Percentiles rank a stretch among this genome's conserved stretches.
These are phyloP conservation scores for Ellobius talpinus DNA, from an alignment of 2,113 vertebrate genomes.

Conservation along the genomic window DNA sequence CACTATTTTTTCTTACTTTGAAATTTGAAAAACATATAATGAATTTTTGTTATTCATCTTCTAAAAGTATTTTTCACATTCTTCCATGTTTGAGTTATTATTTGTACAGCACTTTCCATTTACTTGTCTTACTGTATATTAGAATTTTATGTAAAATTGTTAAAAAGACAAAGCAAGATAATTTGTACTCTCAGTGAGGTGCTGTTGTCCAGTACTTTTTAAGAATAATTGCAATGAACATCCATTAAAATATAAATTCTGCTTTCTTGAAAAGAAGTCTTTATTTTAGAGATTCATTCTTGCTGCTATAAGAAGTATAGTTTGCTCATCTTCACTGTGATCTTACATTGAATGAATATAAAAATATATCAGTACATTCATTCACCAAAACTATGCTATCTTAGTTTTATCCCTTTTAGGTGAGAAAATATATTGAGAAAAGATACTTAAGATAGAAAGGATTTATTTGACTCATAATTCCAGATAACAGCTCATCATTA, in stretches of 20 bases:
- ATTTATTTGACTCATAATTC: background rate
- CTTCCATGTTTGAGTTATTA: background rate
- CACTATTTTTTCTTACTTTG: conserved; percentile 27
- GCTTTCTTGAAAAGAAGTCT: background rate
- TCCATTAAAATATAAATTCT: background rate
- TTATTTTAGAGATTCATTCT: background rate
- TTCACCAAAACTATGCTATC: background rate
- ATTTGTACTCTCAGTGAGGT: background rate
- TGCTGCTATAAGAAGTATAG: background rate
- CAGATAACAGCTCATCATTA: background rate
- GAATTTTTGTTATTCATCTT: background rate
- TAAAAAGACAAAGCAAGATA: background rate
- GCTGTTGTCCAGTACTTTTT: background rate
- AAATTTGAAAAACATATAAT: background rate
- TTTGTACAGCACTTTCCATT: background rate
- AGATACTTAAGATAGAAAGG: background rate
- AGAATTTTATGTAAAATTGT: background rate
- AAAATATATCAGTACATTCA: background rate
- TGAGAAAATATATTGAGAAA: background rate
- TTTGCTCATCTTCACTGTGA: conserved; percentile 12
- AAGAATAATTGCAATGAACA: background rate
- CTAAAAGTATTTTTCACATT: background rate
- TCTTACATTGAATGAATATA: background rate
- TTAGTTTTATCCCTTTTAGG: background rate
- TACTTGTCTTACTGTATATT: background rate